These are phyloP conservation scores for Colinus virginianus DNA, from an alignment of 2,113 vertebrate genomes.

Conservation along the genomic window DNA sequence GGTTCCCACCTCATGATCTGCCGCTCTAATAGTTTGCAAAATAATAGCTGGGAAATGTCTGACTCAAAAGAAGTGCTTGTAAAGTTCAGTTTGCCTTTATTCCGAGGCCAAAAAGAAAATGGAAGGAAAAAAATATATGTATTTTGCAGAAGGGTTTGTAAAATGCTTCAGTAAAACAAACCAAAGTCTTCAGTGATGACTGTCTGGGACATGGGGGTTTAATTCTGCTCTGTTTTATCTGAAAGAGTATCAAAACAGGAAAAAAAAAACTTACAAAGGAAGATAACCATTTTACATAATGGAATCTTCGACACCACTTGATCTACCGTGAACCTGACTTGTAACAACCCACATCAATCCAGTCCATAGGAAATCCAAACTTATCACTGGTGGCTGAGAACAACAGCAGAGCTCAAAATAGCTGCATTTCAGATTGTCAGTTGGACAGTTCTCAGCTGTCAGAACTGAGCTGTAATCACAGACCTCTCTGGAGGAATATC, in stretches of 20 bases:
- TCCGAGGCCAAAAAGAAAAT: not conserved
- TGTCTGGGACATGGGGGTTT: not conserved
- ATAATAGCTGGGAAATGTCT: constrained; percentile 34
- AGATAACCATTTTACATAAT: not conserved
- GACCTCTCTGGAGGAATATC: constrained; percentile 36
- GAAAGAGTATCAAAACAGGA: not conserved
- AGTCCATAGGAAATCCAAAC: constrained; percentile 27
- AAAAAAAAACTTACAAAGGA: not conserved
- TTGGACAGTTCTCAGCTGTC: constrained; percentile 36
- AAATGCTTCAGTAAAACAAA: not conserved
- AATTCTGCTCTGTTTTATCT: not conserved
- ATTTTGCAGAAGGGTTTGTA: not conserved
- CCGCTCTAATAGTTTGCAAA: constrained; percentile 57
- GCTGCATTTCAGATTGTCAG: constrained; percentile 4
- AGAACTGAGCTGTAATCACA: constrained; percentile 29
- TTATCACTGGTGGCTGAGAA: constrained; percentile 16
- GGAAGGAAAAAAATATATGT: not conserved
- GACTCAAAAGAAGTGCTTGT: not conserved
- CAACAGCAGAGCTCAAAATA: constrained; percentile 45
- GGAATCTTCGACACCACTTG: not conserved
- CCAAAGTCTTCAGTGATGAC: not conserved
- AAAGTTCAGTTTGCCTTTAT: constrained; percentile 12
- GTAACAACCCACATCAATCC: not conserved
- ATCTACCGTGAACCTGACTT: not conserved
- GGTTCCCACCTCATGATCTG: constrained; percentile 59